Evolutionary conservation across 2,797 vertebrate genomes (phyloP), one percentile per base, ranked within the genome.

Genomic region (Chaetophractus vellerosus): DNA sequence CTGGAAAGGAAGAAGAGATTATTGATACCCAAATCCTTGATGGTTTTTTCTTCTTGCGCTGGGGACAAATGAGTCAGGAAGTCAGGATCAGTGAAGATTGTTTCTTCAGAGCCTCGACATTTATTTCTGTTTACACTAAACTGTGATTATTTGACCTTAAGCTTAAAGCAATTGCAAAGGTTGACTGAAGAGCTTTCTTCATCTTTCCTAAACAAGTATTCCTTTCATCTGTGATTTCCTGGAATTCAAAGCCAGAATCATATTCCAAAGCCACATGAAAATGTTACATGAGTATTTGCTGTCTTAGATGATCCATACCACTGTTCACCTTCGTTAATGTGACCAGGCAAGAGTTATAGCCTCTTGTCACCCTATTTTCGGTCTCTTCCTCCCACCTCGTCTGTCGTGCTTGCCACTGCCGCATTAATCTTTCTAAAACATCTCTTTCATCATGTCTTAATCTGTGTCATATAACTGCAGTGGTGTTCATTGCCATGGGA

Each of bases 391-490:
- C 75, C 55, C 11, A 55, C 23, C 82, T 88, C 88, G 94, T 95
- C 86, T n/a, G 3, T 96, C 92, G 94, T 91, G n/a, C 90, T 95
- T 93, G 61, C 82, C 85, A 84, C 9, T 83, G 55, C 66, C 92
- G 61, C 90, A 74, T 96, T 89, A 86, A 96, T 96, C 96, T 97
- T 95, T 45, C 79, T 76, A 16, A 91, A 92, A 72, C 82, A 68
- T 91, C 88, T 94, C 94, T 96, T 93, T 87, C 75, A 87, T 96
- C 92, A 55, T 59, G 71, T 92, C 85, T 95, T 92, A 48, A 0
- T 66, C 93, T 84, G 61, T 96, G 90, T 90, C 61, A 50, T 79
- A 74, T 66, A 75, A 81, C 90, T 91, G 24, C 82, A n/a, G 36
- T 68, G 84, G 38, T 68, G 80, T 69, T 84, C 50, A 92, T 41